Evolutionary conservation across 2,113 vertebrate genomes (phyloP).

Genomic region (Rhipidura dahli): DNA sequence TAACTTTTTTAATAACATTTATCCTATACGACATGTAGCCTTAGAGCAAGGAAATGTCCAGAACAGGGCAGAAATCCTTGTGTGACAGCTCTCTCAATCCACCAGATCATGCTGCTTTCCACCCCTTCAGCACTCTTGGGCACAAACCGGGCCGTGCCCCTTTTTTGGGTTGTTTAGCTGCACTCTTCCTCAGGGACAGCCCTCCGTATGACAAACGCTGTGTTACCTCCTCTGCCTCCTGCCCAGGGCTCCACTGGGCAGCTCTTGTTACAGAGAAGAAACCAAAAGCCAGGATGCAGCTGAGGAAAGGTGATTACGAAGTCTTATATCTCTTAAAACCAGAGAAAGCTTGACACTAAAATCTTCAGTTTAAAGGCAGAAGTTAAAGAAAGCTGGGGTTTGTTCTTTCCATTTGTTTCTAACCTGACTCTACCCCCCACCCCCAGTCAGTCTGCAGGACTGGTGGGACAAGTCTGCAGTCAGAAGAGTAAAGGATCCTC

Average conservation of each 20-base stretch:
- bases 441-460: rapidly evolving
- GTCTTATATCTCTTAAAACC: neutral
- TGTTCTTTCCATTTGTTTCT: neutral
- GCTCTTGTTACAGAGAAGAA: neutral
- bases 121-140: neutral
- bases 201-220: rapidly evolving
- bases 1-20: neutral
- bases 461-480: neutral
- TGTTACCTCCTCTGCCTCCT: neutral
- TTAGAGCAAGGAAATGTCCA: neutral
- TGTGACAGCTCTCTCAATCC: neutral
- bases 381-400: neutral
- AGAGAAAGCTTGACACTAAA: neutral
- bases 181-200: rapidly evolving
- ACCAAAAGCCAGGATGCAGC: neutral
- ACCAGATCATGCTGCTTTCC: neutral
- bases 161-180: neutral
- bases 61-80: neutral
- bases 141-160: neutral
- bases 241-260: neutral
- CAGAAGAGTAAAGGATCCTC: neutral
- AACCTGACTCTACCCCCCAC: neutral
- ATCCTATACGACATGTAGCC: neutral
- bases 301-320: neutral
- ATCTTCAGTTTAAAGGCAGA: neutral